Conservation (phyloP, 2,888 invertebrate species). For the Allygus modestus region DNA sequence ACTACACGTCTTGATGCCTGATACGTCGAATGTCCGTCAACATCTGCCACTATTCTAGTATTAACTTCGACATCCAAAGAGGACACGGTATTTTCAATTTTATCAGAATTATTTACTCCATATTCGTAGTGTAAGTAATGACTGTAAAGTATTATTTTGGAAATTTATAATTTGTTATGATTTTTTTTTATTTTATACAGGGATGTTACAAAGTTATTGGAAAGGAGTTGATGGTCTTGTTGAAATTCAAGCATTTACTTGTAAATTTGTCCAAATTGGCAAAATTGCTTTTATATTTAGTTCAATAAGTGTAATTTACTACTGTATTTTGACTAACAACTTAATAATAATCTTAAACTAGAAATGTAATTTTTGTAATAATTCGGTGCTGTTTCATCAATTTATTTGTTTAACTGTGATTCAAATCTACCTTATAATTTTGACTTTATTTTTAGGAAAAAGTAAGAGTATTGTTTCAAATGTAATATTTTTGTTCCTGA, state of each 20-base stretch:
- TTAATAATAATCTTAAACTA: too few species aligned
- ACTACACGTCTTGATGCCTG: conserved; percentile 46
- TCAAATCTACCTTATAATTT: too few species aligned
- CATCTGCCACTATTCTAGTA: not conserved
- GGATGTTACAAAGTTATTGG: not conserved
- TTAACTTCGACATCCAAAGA: not conserved
- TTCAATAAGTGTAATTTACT: not conserved
- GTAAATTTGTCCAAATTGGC: not conserved
- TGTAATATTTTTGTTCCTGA: not conserved
- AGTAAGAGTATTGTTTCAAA: too few species aligned
- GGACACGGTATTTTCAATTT: not conserved
- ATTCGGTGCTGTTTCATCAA: too few species aligned
- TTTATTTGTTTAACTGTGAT: too few species aligned
- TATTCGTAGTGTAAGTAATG: not conserved
- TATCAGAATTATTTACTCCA: not conserved
- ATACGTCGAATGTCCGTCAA: not conserved
- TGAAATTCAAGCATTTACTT: not conserved
- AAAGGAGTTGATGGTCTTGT: not conserved
- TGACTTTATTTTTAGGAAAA: too few species aligned
- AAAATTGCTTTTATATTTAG: not conserved
- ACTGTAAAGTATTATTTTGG: not conserved
- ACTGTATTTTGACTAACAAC: too few species aligned
- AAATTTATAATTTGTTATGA: not conserved
- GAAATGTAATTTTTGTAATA: too few species aligned
- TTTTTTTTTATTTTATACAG: not conserved